A percentile compares a stretch with the other conserved stretches of the same genome.
Conservation (phyloP, 2,888 invertebrate species). For the Shargacucullia verbasci region DNA sequence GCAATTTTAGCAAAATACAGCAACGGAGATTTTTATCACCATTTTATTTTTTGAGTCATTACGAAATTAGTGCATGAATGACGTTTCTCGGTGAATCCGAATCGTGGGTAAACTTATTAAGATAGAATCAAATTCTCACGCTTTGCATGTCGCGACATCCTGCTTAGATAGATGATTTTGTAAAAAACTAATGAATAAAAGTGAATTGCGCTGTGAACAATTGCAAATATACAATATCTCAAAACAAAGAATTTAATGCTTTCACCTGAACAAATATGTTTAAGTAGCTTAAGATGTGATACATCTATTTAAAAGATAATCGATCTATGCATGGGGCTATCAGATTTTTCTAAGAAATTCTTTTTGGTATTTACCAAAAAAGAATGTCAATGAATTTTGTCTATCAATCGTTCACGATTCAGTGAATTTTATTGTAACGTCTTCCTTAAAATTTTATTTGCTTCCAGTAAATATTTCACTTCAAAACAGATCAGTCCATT, state of each 20-base stretch:
- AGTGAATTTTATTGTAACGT: neutral
- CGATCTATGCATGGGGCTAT: slow-evolving; percentile 3
- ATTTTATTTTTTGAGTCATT: slow-evolving; percentile 46
- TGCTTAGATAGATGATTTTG: slow-evolving; percentile 42
- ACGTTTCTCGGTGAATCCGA: slow-evolving; percentile 54
- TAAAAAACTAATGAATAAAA: slow-evolving; percentile 49
- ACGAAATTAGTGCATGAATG: slow-evolving; percentile 48
- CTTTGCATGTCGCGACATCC: slow-evolving; percentile 57
- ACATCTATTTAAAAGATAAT: slow-evolving; percentile 14
- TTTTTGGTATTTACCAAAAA: neutral
- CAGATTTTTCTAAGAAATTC: neutral
- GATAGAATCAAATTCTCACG: slow-evolving; percentile 59
- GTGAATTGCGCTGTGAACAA: slow-evolving; percentile 33
- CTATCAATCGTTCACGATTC: neutral
- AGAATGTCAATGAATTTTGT: too few relatives aligned
- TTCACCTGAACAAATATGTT: slow-evolving; percentile 32
- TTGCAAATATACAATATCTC: slow-evolving; percentile 22
- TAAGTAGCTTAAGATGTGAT: neutral
- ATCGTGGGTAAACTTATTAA: slow-evolving; percentile 62
- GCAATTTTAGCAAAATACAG: slow-evolving; percentile 16
- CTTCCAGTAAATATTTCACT: slow-evolving; percentile 2
- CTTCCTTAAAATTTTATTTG: neutral
- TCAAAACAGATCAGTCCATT: slow-evolving; percentile 11
- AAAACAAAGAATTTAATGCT: slow-evolving; percentile 27
- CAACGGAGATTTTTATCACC: slow-evolving; percentile 23